These are phyloP conservation scores for Ctena decussata DNA, from an alignment of 2,888 invertebrate genomes.

Conservation along the genomic window DNA sequence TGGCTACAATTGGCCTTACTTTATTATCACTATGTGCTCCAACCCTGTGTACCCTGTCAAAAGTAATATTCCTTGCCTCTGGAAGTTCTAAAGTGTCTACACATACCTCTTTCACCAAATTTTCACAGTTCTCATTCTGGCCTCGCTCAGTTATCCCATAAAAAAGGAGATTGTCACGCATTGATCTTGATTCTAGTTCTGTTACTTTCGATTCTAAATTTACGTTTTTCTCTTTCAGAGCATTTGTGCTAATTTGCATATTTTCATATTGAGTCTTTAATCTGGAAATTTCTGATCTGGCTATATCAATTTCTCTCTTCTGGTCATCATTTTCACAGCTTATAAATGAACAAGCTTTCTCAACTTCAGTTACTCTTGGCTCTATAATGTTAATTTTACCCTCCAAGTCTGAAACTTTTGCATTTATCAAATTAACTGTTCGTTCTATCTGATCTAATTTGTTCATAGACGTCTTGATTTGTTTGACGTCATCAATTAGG, in stretches of 20 bases:
- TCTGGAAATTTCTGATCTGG: not conserved
- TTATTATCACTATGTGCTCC: not conserved
- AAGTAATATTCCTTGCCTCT: not conserved
- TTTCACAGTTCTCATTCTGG: not conserved
- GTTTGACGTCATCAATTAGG: not conserved
- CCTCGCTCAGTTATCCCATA: not conserved
- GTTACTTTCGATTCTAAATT: not conserved
- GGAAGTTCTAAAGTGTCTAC: not conserved
- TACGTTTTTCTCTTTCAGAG: not conserved
- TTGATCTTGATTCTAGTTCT: not conserved
- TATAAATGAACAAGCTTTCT: not conserved
- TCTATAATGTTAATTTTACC: not conserved
- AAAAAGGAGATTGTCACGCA: not conserved
- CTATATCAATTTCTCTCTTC: not conserved
- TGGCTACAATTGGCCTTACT: not conserved
- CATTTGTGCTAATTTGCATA: not conserved
- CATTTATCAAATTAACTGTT: not conserved
- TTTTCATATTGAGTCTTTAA: not conserved
- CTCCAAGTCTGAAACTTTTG: not conserved
- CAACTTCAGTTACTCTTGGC: not conserved
- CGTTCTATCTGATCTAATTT: not conserved
- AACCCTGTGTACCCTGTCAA: constrained; percentile 10
- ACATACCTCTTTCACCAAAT: not conserved
- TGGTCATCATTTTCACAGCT: not conserved
- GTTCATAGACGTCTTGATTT: not conserved